Evolutionary conservation across 2,113 vertebrate species (phyloP).

Genomic region (Acinonyx jubatus): DNA sequence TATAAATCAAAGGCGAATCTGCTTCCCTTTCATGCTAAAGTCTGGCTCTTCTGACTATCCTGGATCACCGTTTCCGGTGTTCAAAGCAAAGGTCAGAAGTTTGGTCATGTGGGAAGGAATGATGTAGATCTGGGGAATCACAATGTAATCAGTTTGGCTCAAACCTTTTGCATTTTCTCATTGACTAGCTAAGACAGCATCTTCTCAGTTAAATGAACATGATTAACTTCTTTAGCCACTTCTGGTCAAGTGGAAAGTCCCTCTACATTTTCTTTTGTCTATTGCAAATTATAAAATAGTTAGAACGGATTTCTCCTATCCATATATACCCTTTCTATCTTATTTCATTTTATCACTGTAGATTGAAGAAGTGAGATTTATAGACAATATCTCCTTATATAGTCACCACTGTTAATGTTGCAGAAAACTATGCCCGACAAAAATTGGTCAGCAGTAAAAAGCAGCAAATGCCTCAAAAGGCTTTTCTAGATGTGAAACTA

Average conservation of each 20-base stretch:
- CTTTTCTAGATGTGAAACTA: neutral
- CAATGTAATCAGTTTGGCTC: neutral
- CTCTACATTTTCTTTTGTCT: neutral
- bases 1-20: constrained; percentile 20
- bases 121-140: neutral
- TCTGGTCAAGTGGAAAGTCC: neutral
- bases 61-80: neutral
- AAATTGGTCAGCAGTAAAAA: neutral
- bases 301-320: neutral
- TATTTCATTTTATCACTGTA: neutral
- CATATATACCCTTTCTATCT: neutral
- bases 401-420: neutral
- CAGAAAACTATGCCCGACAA: neutral
- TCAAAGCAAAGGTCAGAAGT: neutral
- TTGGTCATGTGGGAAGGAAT: neutral
- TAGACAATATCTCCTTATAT: neutral
- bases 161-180: neutral
- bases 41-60: neutral
- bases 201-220: constrained; percentile 12
- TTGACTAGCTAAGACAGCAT: neutral
- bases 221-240: neutral
- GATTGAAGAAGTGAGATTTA: neutral
- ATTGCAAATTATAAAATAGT: neutral
- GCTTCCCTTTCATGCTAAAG: constrained; percentile 2
- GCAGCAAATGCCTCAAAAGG: neutral